Evolutionary conservation across 2,888 invertebrate species (phyloP), one percentile per base, ranked within the genome.

Genomic region (Caenorhabditis wallacei): DNA sequence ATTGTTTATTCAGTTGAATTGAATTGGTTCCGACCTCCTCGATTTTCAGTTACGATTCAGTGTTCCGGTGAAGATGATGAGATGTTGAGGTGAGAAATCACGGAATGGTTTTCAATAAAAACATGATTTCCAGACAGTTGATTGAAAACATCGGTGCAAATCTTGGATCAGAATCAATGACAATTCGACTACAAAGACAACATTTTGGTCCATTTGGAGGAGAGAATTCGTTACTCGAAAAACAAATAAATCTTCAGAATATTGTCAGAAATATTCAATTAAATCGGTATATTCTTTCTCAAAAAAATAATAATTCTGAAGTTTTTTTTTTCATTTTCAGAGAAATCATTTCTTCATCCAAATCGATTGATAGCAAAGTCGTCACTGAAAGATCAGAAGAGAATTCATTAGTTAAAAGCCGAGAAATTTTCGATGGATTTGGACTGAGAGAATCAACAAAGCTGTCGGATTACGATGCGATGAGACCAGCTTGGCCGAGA

Each of bases 31-130:
- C 93, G 95, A 26, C 94, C 95, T 16, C 98, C 98, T 0, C 93
- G 95, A 87, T 97, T 98, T 91, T 95, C 95, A 16, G 92, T 98
- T 91, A 97, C 97, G 93, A 93, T 98, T 35, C 95, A 96, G 92
- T 94, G 95, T 46, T 94, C 96, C 26, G 97, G 97, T 93, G 97
- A 97, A 92, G 94, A 94, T 88, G 95, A 95, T 85, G 78, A 83
- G 26, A 90, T 86, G 78, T 92, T 98, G 20, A 95, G 95, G 92
- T 98, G 13, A 95, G 94, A 35, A 35, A 35, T 35, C 35, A 35
- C n/a, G n/a, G n/a, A n/a, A 8, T 2, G 22, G 40, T 57, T 51
- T 56, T 18, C 30, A 30, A 30, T n/a, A n/a, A n/a, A n/a, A 30
- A 30, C 3, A 8, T 8, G 30, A 5, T 30, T 30, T 51, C 13